Base-by-base conservation (phyloP, 2,797 vertebrate genomes). In the Florisuga fusca region DNA sequence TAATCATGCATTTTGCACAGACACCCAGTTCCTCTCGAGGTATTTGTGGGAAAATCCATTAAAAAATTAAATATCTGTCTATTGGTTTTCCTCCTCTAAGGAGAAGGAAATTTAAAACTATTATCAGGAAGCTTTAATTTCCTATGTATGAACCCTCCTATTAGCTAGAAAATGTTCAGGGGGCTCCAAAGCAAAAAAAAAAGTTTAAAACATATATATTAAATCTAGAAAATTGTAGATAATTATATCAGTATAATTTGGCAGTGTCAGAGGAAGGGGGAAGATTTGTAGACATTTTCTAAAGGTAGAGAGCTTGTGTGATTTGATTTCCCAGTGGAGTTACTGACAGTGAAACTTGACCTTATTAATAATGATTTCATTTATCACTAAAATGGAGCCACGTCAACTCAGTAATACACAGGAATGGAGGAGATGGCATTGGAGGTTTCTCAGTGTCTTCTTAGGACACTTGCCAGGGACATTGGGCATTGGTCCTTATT, bases 1-100 rank as follows among this genome's bases (percentile, higher is more conserved):
- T 89, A 90, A 84, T 90, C 71, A 57, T 82, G 78, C 48, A 55
- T 33, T 95, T 90, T 92, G 53, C 82, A 74, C 71, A 82, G 80
- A 73, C 79, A 90, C 23, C 11, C 33, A 50, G 31, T 59, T 92
- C 48, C 10, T 91, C 53, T 66, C 45, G 54, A 79, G 68, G 45
- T 76, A 84, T 69, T 87, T 73, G 69, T 57, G 53, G 43, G 55
- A 89, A 72, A 74, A 46, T 68, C 68, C 53, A 77, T 69, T 67
- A 26, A 33, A 33, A 87, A 90, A 71, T 90, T 59, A 89, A 89
- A 89, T 67, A 67, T 25, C 18, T 59, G 6, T 82, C 33, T 80
- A 16, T 64, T 80, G 50, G 33, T 92, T 92, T 93, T 74, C 33
- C 9, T 87, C 23, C 38, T 79, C 36, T 43, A 46, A 66, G 9